Conservation (phyloP, 2,888 invertebrate genomes). For the Artemia sinica region DNA sequence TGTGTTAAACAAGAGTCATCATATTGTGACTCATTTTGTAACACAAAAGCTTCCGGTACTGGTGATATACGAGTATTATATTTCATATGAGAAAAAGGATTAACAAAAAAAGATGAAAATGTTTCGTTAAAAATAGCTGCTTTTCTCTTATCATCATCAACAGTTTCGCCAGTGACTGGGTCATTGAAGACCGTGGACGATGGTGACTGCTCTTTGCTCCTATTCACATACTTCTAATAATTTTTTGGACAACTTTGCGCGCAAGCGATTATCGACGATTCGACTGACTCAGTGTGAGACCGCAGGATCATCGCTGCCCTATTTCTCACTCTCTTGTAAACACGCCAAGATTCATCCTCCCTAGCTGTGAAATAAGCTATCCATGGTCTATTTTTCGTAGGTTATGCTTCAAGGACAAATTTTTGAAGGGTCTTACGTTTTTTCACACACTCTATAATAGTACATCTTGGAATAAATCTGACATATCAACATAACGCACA, state of each 20-base stretch:
- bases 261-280: neutral
- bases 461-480: neutral
- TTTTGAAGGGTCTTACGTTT: neutral
- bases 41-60: no score
- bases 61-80: no score
- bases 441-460: neutral
- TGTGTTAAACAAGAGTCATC: no score
- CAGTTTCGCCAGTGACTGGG: no score
- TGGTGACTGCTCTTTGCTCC: no score
- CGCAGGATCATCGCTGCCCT: neutral
- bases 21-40: no score
- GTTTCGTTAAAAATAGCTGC: neutral
- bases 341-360: neutral
- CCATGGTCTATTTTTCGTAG: neutral
- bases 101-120: neutral
- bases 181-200: no score
- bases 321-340: slow-evolving; percentile 4
- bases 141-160: neutral
- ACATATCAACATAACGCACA: neutral
- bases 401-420: neutral
- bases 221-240: slow-evolving; percentile 1
- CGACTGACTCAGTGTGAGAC: no score
- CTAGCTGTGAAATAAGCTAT: neutral
- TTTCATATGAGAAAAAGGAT: no score
- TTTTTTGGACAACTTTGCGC: neutral